Base-by-base conservation (phyloP, 1,140 invertebrate species). In the Atopsyche davidsoni region DNA sequence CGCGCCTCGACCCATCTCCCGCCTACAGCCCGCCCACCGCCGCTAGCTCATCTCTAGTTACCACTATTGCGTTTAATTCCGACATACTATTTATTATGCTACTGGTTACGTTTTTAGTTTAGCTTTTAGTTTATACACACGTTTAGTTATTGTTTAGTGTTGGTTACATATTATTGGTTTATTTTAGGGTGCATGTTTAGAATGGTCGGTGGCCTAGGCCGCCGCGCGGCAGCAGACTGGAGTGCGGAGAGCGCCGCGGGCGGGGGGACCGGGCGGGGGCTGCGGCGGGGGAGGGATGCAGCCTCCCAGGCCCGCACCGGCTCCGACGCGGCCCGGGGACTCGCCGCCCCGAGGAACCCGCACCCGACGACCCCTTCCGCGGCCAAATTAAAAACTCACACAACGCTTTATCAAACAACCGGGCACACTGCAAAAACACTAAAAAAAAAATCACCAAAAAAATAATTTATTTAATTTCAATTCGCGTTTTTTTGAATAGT, bases 171-270 rank as follows among this genome's bases (percentile, higher is more conserved):
- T 57, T 57, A 57, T 49, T 53, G 46, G 50, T 53, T 48, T 57
- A 51, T 50, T 57, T 53, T 53, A 57, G 41, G 25, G 55, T 57
- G 55, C 55, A 57, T 57, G 50, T 57, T 57, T 57, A 57, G 51
- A 57, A 53, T 43, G 55, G 55, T 57, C 55, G 51, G 55, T 57
- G 55, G 55, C 55, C 55, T 57, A 50, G 51, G 55, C 55, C 55
- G 55, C 55, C 55, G 50, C 46, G 55, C 55, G 55, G 55, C 55
- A 53, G 55, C 55, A 57, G 55, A 57, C 55, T 57, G 55, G 42
- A 50, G 25, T 17, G 22, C 13, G 13, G 7, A 40, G 46, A 40
- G 22, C 46, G 45, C 21, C 19, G 9, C 46, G 46, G 24, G 45
- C 21, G 24, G 22, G 25, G 24, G 23, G 43, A 28, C 3, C 31